A percentile compares a stretch with the other conserved stretches of the same genome.
phyloP scores from a whole-genome alignment of 1,140 invertebrate species.

The Drosophila varians region DNA sequence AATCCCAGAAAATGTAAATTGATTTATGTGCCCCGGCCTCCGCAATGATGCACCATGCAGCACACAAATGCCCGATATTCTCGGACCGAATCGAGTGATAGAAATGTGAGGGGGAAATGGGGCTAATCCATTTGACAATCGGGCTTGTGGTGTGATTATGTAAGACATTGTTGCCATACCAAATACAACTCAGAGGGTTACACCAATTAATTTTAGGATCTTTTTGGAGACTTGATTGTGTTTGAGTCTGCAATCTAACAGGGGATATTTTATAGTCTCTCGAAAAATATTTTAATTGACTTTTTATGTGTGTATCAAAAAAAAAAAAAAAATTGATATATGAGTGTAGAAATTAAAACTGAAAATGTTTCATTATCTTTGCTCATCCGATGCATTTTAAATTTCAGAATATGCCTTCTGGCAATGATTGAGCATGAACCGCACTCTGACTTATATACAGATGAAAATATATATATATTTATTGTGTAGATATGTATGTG shows the following conservation, averaged over 20 bases:
- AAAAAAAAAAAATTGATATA: slow-evolving; percentile 11
- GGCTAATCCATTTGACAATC: slow-evolving; percentile 34
- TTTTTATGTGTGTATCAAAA: background rate
- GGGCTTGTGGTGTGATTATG: background rate
- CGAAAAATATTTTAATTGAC: background rate
- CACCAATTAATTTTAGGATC: background rate
- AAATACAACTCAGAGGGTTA: background rate
- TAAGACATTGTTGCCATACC: background rate
- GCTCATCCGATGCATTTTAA: slow-evolving; percentile 18
- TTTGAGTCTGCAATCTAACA: background rate
- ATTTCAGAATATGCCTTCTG: slow-evolving; percentile 2
- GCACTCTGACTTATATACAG: background rate
- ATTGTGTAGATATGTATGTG: background rate
- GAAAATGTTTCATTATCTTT: slow-evolving; percentile 38
- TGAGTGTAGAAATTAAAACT: slow-evolving; percentile 24
- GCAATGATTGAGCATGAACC: slow-evolving; percentile 40
- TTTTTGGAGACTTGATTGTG: background rate
- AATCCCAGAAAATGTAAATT: slow-evolving; percentile 46
- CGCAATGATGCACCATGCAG: slow-evolving; percentile 41
- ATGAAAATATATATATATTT: background rate
- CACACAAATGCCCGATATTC: slow-evolving; percentile 33
- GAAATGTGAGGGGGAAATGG: slow-evolving; percentile 31
- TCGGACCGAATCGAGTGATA: slow-evolving; percentile 41
- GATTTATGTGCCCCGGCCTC: slow-evolving; percentile 49
- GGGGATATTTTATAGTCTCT: background rate